Percentiles rank a stretch among this genome's conserved stretches.
Conservation (phyloP, 2,888 invertebrate species). For the Macaria notata region DNA sequence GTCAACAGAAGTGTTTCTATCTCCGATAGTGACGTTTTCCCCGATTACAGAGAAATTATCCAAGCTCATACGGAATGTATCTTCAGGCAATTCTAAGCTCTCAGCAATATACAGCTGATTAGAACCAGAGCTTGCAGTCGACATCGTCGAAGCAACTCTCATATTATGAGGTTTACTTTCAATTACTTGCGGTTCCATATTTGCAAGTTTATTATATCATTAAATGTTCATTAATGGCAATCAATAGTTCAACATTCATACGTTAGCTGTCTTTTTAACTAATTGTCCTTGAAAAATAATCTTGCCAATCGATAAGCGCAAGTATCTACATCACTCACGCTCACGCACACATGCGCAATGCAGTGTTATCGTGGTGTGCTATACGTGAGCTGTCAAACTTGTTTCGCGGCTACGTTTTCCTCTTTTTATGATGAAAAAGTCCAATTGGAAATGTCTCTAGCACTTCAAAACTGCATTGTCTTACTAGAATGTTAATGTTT, state of each 20-base stretch:
- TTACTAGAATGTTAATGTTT: conserved; percentile 40
- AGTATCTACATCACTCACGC: conserved; percentile 73
- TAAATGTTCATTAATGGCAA: conserved; percentile 17
- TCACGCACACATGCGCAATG: conserved; percentile 64
- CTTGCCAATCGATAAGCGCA: conserved; percentile 75
- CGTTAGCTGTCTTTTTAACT: conserved; percentile 36
- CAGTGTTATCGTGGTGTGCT: conserved; percentile 42
- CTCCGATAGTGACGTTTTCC: conserved; percentile 68
- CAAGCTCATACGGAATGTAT: conserved; percentile 69
- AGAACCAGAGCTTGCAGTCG: conserved; percentile 48
- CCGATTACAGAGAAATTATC: conserved; percentile 65
- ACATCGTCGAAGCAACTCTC: conserved; percentile 40
- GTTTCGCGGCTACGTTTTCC: conserved; percentile 68
- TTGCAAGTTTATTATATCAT: not conserved
- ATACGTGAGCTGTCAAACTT: conserved; percentile 76
- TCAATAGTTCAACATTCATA: conserved; percentile 35
- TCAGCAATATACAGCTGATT: conserved; percentile 62
- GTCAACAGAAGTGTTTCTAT: conserved; percentile 54
- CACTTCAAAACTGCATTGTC: conserved; percentile 33
- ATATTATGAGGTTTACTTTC: conserved; percentile 43
- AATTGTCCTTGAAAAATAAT: conserved; percentile 73
- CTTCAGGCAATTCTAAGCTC: conserved; percentile 63
- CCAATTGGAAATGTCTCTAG: conserved; percentile 39
- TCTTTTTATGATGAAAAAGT: conserved; percentile 36
- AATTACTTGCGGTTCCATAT: conserved; percentile 53